Percentiles rank a stretch among this genome's conserved stretches.
Conservation (phyloP, 37 sponge, comb jelly and placozoan species). For the Trichoplax adhaerens region DNA sequence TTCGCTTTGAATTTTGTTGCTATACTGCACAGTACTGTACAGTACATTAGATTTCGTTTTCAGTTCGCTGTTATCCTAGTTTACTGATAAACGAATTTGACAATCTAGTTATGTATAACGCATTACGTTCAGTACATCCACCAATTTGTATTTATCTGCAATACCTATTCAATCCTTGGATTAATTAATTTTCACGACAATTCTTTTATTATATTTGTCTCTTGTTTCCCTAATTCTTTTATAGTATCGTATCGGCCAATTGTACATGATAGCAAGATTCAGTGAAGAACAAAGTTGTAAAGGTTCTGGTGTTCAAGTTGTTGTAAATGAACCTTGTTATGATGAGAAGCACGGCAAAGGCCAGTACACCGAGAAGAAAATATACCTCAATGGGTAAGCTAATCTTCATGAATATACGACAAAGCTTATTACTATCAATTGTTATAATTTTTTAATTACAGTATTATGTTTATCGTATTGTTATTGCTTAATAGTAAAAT, state of each 20-base stretch:
- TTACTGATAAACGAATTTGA: too few species aligned
- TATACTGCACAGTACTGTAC: too few species aligned
- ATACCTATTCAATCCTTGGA: too few species aligned
- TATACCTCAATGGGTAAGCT: constrained; percentile 36
- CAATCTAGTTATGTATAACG: too few species aligned
- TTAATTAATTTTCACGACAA: too few species aligned
- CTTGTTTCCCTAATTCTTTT: neutral
- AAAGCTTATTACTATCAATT: neutral
- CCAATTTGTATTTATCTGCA: too few species aligned
- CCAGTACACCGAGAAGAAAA: constrained; percentile 60
- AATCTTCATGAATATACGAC: neutral
- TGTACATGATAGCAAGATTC: constrained; percentile 68
- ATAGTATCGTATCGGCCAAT: constrained; percentile 60
- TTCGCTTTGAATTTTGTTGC: too few species aligned
- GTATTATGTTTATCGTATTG: neutral
- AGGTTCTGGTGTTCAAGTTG: constrained; percentile 36
- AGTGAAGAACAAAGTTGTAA: constrained; percentile 32
- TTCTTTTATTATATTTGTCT: neutral
- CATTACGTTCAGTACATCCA: too few species aligned
- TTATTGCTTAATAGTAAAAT: neutral
- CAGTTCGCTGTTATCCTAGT: too few species aligned
- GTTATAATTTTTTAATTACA: neutral
- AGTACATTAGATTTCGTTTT: too few species aligned
- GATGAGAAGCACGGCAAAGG: constrained; percentile 46
- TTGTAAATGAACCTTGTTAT: constrained; percentile 39